These are phyloP conservation scores for Ptychadena robeensis DNA, from an alignment of 2,797 vertebrate species.

Conservation along the genomic window DNA sequence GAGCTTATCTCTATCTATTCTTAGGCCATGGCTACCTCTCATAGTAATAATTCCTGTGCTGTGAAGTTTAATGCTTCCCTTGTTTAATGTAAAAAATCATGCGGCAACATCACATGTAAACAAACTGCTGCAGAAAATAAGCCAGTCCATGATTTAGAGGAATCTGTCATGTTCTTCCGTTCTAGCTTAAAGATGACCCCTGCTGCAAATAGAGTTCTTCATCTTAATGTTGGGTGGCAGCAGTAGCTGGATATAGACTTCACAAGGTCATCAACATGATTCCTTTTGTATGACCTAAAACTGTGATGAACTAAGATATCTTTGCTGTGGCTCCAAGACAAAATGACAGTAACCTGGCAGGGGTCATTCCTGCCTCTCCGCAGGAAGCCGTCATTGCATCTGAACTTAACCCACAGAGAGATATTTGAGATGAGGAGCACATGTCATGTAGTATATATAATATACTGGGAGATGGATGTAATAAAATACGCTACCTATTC, in stretches of 20 bases:
- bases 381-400: conserved; percentile 20
- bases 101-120: conserved; percentile 15
- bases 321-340: conserved; percentile 19
- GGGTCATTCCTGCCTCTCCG: not conserved
- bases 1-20: no score
- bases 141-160: conserved; percentile 9
- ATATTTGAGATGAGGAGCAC: conserved; percentile 34
- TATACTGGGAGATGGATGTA: conserved; percentile 38
- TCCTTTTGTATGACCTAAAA: conserved; percentile 42
- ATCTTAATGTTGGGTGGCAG: not conserved
- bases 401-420: conserved; percentile 40
- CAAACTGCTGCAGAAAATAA: conserved; percentile 34
- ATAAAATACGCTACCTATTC: conserved; percentile 36
- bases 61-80: no score
- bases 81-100: no score
- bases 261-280: conserved; percentile 43
- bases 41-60: no score
- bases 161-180: conserved; percentile 28
- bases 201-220: conserved; percentile 20
- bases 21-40: no score
- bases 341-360: conserved; percentile 38
- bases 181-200: not conserved
- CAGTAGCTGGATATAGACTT: conserved; percentile 40
- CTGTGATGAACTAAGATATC: conserved; percentile 40
- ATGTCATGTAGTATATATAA: conserved; percentile 25